These are phyloP conservation scores for Scaptodrosophila latifasciaeformis DNA, from an alignment of 2,888 invertebrate genomes.

Conservation along the genomic window DNA sequence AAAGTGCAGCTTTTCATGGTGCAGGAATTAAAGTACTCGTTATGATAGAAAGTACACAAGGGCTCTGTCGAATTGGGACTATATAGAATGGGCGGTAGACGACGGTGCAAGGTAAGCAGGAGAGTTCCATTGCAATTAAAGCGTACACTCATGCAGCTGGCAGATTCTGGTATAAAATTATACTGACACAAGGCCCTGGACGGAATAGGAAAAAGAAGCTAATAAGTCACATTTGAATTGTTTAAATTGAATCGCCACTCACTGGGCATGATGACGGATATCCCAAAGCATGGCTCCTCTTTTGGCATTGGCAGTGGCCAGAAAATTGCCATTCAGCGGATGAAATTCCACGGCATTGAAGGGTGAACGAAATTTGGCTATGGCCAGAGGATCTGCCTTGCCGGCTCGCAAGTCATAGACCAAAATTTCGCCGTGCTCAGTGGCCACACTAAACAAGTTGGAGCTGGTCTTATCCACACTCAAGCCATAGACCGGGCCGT, in stretches of 20 bases:
- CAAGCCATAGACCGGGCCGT: conserved; percentile 92
- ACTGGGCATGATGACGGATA: conserved; percentile 88
- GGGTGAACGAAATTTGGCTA: conserved; percentile 81
- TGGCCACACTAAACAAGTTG: conserved; percentile 90
- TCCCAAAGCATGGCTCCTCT: conserved; percentile 95
- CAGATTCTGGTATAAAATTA: conserved; percentile 78
- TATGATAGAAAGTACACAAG: conserved; percentile 91
- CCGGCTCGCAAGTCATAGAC: conserved; percentile 85
- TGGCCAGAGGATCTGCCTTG: conserved; percentile 70
- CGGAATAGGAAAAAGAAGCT: conserved; percentile 7
- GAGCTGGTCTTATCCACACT: conserved; percentile 81
- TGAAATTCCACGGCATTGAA: conserved; percentile 97
- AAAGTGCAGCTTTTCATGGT: conserved; percentile 98
- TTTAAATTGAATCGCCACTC: conserved; percentile 45
- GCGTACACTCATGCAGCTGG: conserved; percentile 94
- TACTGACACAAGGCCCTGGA: conserved; percentile 84
- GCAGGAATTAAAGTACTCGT: conserved; percentile 95
- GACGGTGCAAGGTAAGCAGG: conserved; percentile 87
- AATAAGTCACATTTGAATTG: background rate
- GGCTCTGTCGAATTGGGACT: conserved; percentile 81
- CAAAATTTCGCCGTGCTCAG: conserved; percentile 92
- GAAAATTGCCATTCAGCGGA: conserved; percentile 85
- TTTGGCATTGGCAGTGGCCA: conserved; percentile 92
- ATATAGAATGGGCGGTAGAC: conserved; percentile 91
- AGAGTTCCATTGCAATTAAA: conserved; percentile 87